Evolutionary conservation across 2,113 vertebrate genomes (phyloP), one percentile per base, ranked within the genome.

Genomic region (Poeciliopsis prolifica): DNA sequence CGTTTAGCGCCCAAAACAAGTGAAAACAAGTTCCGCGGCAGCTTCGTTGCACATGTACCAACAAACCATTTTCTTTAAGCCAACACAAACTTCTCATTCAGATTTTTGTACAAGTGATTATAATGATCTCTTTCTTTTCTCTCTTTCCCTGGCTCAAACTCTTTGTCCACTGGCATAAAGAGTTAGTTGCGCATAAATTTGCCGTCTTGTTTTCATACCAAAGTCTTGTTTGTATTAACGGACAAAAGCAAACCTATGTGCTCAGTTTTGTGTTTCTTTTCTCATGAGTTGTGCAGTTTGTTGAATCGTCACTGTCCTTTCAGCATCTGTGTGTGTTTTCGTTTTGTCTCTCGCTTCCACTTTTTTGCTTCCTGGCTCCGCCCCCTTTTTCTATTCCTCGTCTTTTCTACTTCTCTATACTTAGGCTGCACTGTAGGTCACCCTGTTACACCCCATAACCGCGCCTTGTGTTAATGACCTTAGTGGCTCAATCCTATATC

Each of bases 271-370:
- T 12, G 4, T 2, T 9, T 29, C 2, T 42, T 37, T 6, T 11
- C 42, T 48, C 13, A 26, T 0, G 19, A 24, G 29, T 31, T 42
- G 9, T 5, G 5, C 29, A 0, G 4, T 68, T 58, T 65, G 5
- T 44, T 37, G 19, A 65, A 28, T 81, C 60, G 35, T 61, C 61
- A 11, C 26, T 17, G 30, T 60, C 22, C 62, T 22, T 58, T 72
- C 1, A 44, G 31, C 9, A 60, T 76, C 72, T 37, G 37, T 28
- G 42, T 68, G 5, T 2, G 48, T 66, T 69, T 68, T 68, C 51
- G 74, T 85, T 86, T 74, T 75, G 71, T 84, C 26, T 69, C 68
- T 86, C 64, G 84, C 82, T 91, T 90, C 81, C 72, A 64, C 82
- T 75, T 83, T 85, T 85, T 42, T 82, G 69, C 64, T 86, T 88